Evolutionary conservation across 1,140 invertebrate species (phyloP).

Genomic region (Tetramorium alpestre): DNA sequence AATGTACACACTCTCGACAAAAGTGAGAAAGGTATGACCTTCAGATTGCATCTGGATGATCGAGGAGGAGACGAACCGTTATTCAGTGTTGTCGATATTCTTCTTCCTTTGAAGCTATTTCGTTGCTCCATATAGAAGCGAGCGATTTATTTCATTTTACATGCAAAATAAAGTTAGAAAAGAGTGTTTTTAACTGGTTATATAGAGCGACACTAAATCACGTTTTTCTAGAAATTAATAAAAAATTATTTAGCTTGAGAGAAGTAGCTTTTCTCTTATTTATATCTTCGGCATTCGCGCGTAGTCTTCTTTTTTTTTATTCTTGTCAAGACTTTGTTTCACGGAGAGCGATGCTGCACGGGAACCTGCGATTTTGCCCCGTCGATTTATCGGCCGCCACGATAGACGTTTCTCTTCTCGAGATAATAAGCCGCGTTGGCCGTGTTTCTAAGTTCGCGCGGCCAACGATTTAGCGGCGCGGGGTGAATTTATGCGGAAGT

Average conservation of each 20-base stretch:
- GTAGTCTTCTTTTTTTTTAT: neutral
- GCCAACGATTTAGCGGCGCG: constrained; percentile 44
- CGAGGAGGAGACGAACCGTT: neutral
- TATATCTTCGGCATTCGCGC: neutral
- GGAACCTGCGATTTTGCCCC: neutral
- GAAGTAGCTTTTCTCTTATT: neutral
- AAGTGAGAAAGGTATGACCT: constrained; percentile 16
- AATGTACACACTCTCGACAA: constrained; percentile 26
- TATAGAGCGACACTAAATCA: neutral
- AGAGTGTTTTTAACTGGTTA: neutral
- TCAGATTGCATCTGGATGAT: constrained; percentile 39
- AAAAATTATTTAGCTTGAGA: neutral
- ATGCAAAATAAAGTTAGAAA: neutral
- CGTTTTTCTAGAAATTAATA: neutral
- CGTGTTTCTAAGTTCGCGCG: constrained; percentile 65
- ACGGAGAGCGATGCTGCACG: neutral
- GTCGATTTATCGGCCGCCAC: constrained; percentile 46
- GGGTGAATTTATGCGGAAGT: constrained; percentile 68
- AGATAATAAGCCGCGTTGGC: constrained; percentile 63
- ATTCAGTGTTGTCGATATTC: neutral
- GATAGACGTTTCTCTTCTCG: constrained; percentile 35
- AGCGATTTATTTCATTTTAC: neutral
- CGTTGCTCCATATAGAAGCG: neutral
- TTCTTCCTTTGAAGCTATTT: neutral
- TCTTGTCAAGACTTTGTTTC: neutral